Conservation (phyloP, 2,797 vertebrate genomes). For the Notamacropus eugenii region DNA sequence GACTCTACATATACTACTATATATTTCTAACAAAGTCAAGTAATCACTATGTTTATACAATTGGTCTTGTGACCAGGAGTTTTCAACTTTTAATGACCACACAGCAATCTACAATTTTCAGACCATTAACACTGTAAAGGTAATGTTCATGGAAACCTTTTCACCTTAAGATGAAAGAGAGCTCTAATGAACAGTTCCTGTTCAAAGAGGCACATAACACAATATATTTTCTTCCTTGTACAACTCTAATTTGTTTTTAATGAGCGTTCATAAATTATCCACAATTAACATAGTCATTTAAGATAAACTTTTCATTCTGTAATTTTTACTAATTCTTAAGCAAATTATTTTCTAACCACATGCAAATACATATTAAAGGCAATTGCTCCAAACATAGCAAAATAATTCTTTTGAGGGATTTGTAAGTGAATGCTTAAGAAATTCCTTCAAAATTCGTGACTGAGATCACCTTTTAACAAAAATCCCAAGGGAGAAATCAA, state of each 20-base stretch:
- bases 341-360: conserved; percentile 69
- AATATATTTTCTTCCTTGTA: conserved; percentile 74
- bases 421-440: conserved; percentile 35
- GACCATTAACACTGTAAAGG: conserved; percentile 72
- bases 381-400: conserved; percentile 20
- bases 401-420: conserved; percentile 16
- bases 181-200: conserved; percentile 75
- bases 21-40: conserved; percentile 58
- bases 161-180: conserved; percentile 70
- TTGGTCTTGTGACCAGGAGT: conserved; percentile 35
- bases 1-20: neutral
- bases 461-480: conserved; percentile 20
- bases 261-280: conserved; percentile 81
- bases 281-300: conserved; percentile 76
- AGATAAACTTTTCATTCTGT: conserved; percentile 75
- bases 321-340: conserved; percentile 57
- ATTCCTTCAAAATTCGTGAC: conserved; percentile 45
- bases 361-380: conserved; percentile 17
- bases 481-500: neutral
- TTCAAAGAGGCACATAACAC: conserved; percentile 67
- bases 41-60: conserved; percentile 53
- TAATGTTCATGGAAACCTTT: conserved; percentile 72
- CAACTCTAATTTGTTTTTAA: conserved; percentile 78
- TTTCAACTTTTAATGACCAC: conserved; percentile 64
- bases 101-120: conserved; percentile 55